phyloP scores from a whole-genome alignment of 2,797 vertebrate genomes.

The Sebastes variabilis region DNA sequence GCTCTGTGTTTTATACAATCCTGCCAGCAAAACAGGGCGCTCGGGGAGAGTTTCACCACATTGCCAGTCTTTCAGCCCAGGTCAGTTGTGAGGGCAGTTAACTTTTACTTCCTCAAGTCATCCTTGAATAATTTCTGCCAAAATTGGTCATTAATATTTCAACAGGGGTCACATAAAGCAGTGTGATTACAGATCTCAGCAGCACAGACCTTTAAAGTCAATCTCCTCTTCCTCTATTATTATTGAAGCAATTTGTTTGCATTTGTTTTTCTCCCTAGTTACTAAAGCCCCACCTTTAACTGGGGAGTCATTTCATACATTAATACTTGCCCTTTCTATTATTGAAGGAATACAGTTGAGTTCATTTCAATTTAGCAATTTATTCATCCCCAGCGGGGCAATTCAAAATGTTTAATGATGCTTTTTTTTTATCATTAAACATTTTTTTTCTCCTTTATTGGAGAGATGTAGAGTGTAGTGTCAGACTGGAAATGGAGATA shows the following conservation, averaged over 20 bases:
- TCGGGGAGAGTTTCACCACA: conserved; percentile 85
- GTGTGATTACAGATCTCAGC: conserved; percentile 5
- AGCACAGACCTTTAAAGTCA: background rate
- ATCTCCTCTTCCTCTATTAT: background rate
- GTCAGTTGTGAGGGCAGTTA: conserved; percentile 62
- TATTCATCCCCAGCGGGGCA: background rate
- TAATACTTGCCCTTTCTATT: conserved; percentile 12
- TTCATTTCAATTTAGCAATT: conserved; percentile 1
- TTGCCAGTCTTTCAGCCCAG: conserved; percentile 83
- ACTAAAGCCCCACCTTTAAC: conserved; percentile 5
- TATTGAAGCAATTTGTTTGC: conserved; percentile 4
- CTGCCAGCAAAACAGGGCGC: conserved; percentile 87
- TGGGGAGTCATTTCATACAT: background rate
- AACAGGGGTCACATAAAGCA: background rate
- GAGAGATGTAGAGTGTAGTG: background rate
- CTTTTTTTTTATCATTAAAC: background rate
- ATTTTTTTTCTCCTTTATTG: background rate
- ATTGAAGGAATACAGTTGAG: background rate
- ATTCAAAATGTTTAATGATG: conserved; percentile 17
- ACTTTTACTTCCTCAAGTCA: background rate
- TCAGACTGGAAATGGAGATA: too few species aligned
- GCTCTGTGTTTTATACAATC: conserved; percentile 81
- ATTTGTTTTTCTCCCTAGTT: conserved; percentile 8
- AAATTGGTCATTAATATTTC: conserved; percentile 27
- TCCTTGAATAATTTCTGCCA: background rate